Base-by-base conservation (phyloP, 64 coral and sea anemone species). In the Porites lutea region DNA sequence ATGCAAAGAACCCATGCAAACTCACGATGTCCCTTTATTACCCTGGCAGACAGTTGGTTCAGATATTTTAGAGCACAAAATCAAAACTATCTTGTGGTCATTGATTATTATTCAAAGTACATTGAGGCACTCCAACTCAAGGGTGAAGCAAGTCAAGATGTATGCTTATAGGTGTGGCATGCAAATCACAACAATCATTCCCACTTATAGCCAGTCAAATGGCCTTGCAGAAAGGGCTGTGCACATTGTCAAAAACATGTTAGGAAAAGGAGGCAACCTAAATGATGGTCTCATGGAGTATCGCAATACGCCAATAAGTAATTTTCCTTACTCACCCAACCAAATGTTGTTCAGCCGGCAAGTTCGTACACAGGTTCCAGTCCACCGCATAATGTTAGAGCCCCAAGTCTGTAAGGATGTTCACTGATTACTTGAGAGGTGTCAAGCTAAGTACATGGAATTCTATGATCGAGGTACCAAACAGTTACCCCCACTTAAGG, bases 401-500 rank as follows among this genome's bases (percentile, higher is more conserved):
- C 81, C 58, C 65, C 51, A 59, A 27, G 58, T 84, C 61, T 59
- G 61, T 59, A 59, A 37, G 27, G 27, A 37, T 37, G 27, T 37
- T 37, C 27, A 37, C 27, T 37, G 27, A 37, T 37, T 37, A 84
- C 58, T 84, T 22, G 51, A 84, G 27, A 14, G n/a, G 53, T 49
- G 50, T 52, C 78, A 82, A 82, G 52, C 78, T 52, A 82, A 54
- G 53, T 49, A 43, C 78, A 86, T 13, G 66, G 67, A 74, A 74
- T 88, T 72, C 13, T 88, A 88, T 88, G 65, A 88, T 66, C 70
- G 72, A 58, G 86, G 86, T 21, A 64, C 87, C 50, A 78, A 89
- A 89, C 55, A 48, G 49, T 72, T 90, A 52, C 55, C 87, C 4
- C 71, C 14, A 77, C 54, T 89, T 10, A 77, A 77, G 72, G 87